Conservation (phyloP, 2,888 invertebrate genomes). For the Parochlus steinenii region DNA sequence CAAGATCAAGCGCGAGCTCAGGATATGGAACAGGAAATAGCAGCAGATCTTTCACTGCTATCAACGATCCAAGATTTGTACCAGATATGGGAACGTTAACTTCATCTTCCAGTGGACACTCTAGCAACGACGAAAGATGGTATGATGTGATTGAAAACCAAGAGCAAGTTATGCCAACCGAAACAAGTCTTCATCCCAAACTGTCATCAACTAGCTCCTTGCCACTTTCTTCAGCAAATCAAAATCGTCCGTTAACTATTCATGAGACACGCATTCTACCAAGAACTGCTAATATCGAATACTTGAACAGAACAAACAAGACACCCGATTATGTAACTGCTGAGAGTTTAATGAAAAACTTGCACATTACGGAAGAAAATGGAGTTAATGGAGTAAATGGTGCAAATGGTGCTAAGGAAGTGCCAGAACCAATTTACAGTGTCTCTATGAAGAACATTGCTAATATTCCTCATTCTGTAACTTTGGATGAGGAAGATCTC, state of each 20-base stretch:
- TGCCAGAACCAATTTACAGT: constrained; percentile 25
- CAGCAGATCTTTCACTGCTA: constrained; percentile 29
- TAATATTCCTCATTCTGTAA: neutral
- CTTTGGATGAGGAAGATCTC: constrained; percentile 14
- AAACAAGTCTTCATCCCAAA: constrained; percentile 24
- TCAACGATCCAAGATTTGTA: constrained; percentile 15
- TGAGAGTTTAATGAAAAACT: constrained; percentile 14
- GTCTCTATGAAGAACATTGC: constrained; percentile 14
- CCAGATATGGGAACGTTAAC: constrained; percentile 37
- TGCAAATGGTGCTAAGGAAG: too few relatives aligned
- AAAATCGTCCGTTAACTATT: constrained; percentile 16
- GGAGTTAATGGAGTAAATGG: neutral
- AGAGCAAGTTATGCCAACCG: constrained; percentile 21
- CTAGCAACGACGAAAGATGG: constrained; percentile 46
- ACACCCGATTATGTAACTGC: constrained; percentile 18
- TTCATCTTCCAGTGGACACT: constrained; percentile 44
- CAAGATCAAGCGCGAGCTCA: constrained; percentile 64
- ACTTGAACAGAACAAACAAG: constrained; percentile 18
- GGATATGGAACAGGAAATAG: constrained; percentile 63
- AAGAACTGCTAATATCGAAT: constrained; percentile 33
- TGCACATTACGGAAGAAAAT: constrained; percentile 14
- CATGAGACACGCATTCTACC: constrained; percentile 26
- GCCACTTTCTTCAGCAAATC: constrained; percentile 21
- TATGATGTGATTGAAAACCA: constrained; percentile 35
- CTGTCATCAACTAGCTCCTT: constrained; percentile 26